phyloP scores from a whole-genome alignment of 1,140 invertebrate species.

The Rhysida immarginata region DNA sequence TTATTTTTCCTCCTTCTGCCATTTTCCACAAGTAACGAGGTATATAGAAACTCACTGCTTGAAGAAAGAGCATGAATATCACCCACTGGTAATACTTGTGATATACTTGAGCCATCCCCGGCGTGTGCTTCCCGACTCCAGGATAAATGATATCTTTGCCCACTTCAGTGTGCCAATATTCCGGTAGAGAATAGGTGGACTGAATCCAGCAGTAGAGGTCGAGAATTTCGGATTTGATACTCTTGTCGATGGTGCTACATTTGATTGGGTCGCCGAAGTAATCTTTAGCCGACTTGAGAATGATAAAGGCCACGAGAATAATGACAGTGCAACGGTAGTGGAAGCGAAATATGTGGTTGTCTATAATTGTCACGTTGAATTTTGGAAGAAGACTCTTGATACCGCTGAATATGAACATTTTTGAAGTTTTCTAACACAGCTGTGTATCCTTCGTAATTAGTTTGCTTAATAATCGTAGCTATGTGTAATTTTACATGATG shows the following conservation, averaged over 20 bases:
- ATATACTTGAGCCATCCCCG: conserved; percentile 19
- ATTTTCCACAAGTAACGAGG: conserved; percentile 57
- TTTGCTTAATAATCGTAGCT: too few relatives aligned
- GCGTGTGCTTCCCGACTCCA: conserved; percentile 19
- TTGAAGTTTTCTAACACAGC: too few relatives aligned
- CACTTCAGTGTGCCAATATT: conserved; percentile 15
- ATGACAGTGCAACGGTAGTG: background rate
- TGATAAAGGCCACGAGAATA: background rate
- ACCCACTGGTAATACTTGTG: conserved; percentile 38
- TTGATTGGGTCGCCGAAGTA: background rate
- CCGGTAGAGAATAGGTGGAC: conserved; percentile 47
- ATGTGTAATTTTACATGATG: too few relatives aligned
- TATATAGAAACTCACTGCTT: conserved; percentile 28
- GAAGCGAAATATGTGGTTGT: background rate
- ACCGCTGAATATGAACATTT: too few relatives aligned
- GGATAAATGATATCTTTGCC: conserved; percentile 22
- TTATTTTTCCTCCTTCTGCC: conserved; percentile 24
- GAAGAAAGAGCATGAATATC: conserved; percentile 43
- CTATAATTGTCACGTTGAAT: too few relatives aligned
- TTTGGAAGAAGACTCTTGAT: too few relatives aligned
- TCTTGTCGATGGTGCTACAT: background rate
- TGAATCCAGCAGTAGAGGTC: conserved; percentile 62
- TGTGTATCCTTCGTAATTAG: too few relatives aligned
- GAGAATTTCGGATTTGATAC: conserved; percentile 26
- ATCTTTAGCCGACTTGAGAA: background rate